A percentile compares a stretch with the other conserved stretches of the same genome.
Conservation (phyloP, 2,113 vertebrate species). For the Lepus americanus region DNA sequence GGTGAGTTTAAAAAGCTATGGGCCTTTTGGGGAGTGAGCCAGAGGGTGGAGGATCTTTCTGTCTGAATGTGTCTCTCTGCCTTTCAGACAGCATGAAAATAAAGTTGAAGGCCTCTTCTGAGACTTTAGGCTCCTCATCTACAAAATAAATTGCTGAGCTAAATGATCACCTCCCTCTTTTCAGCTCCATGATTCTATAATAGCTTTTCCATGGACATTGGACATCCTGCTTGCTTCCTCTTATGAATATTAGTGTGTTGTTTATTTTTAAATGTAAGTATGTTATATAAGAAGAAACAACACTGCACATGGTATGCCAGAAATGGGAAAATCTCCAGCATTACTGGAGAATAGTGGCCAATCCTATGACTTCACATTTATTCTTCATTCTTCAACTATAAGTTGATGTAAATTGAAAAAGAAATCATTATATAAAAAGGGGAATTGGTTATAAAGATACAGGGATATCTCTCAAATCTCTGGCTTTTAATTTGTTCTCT, state of each 20-base stretch:
- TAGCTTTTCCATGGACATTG: not conserved
- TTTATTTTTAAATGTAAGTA: not conserved
- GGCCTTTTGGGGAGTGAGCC: not conserved
- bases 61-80: no score
- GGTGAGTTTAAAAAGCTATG: constrained; percentile 23
- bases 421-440: constrained; percentile 40
- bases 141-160: not conserved
- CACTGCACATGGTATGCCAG: not conserved
- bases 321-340: constrained; percentile 12
- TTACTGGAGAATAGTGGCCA: not conserved
- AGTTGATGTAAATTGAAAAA: constrained; percentile 27
- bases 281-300: not conserved
- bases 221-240: not conserved
- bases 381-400: not conserved
- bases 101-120: constrained; percentile 11
- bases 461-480: constrained; percentile 30
- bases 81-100: no score
- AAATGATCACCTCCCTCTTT: not conserved
- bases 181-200: not conserved
- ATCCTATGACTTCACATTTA: not conserved
- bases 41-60: no score
- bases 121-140: not conserved
- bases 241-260: not conserved
- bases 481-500: constrained; percentile 43
- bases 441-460: not conserved